These are phyloP conservation scores for Sitobion miscanthi DNA, from an alignment of 1,140 invertebrate genomes.

Conservation along the genomic window DNA sequence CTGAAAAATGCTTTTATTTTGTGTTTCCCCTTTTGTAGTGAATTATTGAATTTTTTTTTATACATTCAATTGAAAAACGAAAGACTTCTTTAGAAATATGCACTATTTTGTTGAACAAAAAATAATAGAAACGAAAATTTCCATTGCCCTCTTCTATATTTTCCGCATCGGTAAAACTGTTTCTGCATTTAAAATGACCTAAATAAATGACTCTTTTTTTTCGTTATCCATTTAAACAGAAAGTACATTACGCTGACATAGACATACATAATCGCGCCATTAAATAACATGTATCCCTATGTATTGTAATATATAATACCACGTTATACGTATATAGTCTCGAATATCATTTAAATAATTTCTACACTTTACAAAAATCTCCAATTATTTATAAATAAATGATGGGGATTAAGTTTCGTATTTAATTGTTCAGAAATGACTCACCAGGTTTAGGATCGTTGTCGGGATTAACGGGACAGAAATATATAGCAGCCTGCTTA, in stretches of 20 bases:
- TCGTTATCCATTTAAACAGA: not conserved
- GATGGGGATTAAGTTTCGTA: not conserved
- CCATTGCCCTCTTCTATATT: not conserved
- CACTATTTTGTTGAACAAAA: not conserved
- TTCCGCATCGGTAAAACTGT: not conserved
- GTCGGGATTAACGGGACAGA: not conserved
- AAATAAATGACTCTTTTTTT: not conserved
- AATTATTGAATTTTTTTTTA: not conserved
- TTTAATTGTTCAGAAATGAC: constrained; percentile 1
- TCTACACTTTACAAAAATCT: not conserved
- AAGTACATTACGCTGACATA: not conserved
- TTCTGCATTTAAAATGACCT: not conserved
- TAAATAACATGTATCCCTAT: not conserved
- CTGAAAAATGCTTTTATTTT: not conserved
- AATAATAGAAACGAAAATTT: constrained; percentile 12
- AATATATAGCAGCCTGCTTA: not conserved
- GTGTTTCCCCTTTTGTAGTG: not conserved
- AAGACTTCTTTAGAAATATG: not conserved
- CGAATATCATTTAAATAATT: not conserved
- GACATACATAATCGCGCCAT: not conserved
- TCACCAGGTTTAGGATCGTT: constrained; percentile 3
- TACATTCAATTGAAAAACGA: not conserved
- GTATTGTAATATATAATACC: not conserved
- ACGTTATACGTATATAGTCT: not conserved
- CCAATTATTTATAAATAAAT: constrained; percentile 2